Conservation (phyloP, 1,140 invertebrate genomes). For the Hirudo medicinalis region DNA sequence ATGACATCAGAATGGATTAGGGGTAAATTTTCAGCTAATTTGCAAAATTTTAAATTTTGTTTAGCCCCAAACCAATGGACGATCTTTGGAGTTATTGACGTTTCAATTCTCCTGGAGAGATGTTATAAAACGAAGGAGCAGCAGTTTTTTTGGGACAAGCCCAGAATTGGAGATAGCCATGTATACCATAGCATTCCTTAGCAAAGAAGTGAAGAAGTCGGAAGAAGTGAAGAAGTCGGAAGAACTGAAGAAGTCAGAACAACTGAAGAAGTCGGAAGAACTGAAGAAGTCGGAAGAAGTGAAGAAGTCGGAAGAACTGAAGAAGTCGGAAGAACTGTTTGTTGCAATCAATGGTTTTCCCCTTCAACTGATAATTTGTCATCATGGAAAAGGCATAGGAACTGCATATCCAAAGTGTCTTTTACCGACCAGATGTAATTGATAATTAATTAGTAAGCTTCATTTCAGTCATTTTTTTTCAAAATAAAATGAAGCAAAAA, state of each 20-base stretch:
- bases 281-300: too few relatives aligned
- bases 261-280: too few relatives aligned
- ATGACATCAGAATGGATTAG: neutral
- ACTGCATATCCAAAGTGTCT: slow-evolving; percentile 22
- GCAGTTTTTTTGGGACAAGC: slow-evolving; percentile 67
- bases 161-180: slow-evolving; percentile 82
- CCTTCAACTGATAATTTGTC: slow-evolving; percentile 30
- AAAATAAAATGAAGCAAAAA: too few relatives aligned
- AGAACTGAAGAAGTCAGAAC: too few relatives aligned
- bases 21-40: neutral
- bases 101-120: slow-evolving; percentile 36
- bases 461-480: too few relatives aligned
- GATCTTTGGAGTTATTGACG: slow-evolving; percentile 32
- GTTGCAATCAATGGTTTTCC: slow-evolving; percentile 34
- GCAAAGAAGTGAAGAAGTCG: neutral
- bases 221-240: too few relatives aligned
- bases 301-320: too few relatives aligned
- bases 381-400: slow-evolving; percentile 27
- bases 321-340: slow-evolving; percentile 24
- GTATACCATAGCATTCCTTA: slow-evolving; percentile 51
- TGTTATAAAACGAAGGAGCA: slow-evolving; percentile 35
- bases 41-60: neutral
- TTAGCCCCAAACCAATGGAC: slow-evolving; percentile 25
- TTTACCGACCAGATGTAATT: slow-evolving; percentile 5
- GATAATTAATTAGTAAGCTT: too few relatives aligned